Evolutionary conservation across 2,888 invertebrate species (phyloP).

Genomic region (Petrolisthes cinctipes): DNA sequence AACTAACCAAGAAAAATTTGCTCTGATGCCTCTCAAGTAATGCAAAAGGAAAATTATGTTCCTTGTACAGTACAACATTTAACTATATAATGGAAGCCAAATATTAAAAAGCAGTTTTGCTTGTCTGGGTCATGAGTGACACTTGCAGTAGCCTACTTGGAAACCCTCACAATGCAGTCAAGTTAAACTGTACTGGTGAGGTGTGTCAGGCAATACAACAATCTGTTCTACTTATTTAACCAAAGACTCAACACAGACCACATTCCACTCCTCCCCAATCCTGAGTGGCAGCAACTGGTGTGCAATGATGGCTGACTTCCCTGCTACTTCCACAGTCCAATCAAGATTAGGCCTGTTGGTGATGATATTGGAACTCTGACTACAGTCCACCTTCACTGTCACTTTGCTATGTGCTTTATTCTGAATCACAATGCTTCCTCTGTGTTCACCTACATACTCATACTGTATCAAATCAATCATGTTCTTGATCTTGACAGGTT

Average conservation of each 20-base stretch:
- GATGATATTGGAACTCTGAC: constrained; percentile 47
- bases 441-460: constrained; percentile 46
- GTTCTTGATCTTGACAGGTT: constrained; percentile 55
- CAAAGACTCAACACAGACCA: constrained; percentile 59
- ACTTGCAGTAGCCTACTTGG: not conserved
- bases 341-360: constrained; percentile 54
- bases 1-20: no score
- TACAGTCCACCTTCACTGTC: constrained; percentile 53
- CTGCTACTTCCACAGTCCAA: constrained; percentile 60
- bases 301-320: constrained; percentile 62
- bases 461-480: constrained; percentile 62
- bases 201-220: not conserved
- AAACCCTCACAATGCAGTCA: constrained; percentile 1
- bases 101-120: no score
- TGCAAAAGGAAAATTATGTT: no score
- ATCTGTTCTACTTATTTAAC: constrained; percentile 32
- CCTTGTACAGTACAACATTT: no score
- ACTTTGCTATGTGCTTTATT: constrained; percentile 62
- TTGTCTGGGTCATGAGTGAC: not conserved
- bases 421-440: constrained; percentile 58
- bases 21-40: no score
- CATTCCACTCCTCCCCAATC: constrained; percentile 49
- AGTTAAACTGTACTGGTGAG: not conserved
- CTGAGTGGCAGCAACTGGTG: constrained; percentile 57
- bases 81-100: no score